Evolutionary conservation across 2,113 vertebrate genomes (phyloP), one percentile per base, ranked within the genome.

Genomic region (Nerophis ophidion): DNA sequence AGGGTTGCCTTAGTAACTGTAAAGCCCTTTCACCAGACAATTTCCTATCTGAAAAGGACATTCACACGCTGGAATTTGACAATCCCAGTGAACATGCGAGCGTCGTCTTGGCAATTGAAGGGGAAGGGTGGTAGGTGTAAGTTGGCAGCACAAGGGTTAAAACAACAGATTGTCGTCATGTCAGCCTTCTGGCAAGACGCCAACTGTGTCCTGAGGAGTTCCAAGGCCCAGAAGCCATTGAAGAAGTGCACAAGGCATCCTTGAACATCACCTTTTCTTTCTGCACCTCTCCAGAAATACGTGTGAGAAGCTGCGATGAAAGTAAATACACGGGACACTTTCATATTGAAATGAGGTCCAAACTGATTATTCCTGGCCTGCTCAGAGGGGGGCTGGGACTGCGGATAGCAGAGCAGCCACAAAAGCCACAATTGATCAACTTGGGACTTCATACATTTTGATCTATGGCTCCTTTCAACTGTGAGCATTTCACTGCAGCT

Each of bases 291-390:
- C 66, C 58, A 54, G 48, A 58, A 60, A 57, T 66, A 57, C 64
- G 69, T 83, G 81, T 86, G 78, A 84, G 85, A 89, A 83, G 75
- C 72, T 64, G 48, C 68, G 81, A 88, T 90, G 85, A 83, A 84
- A 84, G 83, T 78, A 86, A 86, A 87, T 82, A 80, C 74, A 80
- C 81, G 85, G 75, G 68, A 38, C 60, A 87, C 88, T 87, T 90
- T 89, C 82, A 88, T 85, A 88, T 90, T 88, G 78, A 88, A 90
- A 89, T 89, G 84, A 86, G 84, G 71, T 66, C 14, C 77, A 70
- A 76, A 82, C 80, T 86, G 86, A 89, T 90, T 87, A 88, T 74
- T 83, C 81, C 82, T 72, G 81, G 75, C 73, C 80, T 64, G 70
- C 72, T 76, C 81, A 77, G 81, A 76, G 71, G 75, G 26, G 82